Evolutionary conservation across 64 coral and sea anemone species (phyloP).

Genomic region (Actinia tenebrosa): DNA sequence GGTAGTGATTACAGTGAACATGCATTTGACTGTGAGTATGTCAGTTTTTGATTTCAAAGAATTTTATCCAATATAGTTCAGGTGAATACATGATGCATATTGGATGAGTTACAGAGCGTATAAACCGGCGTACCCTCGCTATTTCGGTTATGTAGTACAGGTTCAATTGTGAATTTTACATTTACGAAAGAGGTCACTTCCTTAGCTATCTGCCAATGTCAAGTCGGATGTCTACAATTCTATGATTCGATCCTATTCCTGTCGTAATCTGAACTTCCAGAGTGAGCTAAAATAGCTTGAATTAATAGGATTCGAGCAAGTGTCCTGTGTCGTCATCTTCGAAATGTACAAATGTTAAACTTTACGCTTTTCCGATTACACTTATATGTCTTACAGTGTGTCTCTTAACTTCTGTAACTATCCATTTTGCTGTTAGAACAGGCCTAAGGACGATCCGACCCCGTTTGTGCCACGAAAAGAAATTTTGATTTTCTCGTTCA

Average conservation of each 20-base stretch:
- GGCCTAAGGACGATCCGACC: not conserved
- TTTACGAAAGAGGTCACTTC: not conserved
- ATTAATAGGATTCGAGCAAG: too few relatives aligned
- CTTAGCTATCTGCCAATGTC: too few relatives aligned
- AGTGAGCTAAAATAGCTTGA: too few relatives aligned
- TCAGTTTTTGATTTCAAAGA: not conserved
- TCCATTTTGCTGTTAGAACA: not conserved
- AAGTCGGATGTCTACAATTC: too few relatives aligned
- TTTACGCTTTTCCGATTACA: too few relatives aligned
- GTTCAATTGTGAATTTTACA: not conserved
- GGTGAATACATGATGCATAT: not conserved
- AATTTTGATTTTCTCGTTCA: not conserved
- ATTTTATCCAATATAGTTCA: not conserved
- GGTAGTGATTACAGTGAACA: conserved; percentile 6
- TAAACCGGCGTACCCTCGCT: not conserved
- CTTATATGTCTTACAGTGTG: too few relatives aligned
- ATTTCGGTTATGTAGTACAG: not conserved
- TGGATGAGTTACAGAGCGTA: not conserved
- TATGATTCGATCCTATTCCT: too few relatives aligned
- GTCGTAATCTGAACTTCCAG: too few relatives aligned
- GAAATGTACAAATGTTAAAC: too few relatives aligned
- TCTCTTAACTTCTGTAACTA: not conserved
- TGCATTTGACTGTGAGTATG: conserved; percentile 17
- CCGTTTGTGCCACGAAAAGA: not conserved
- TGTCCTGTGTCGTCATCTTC: too few relatives aligned